phyloP scores from a whole-genome alignment of 2,113 vertebrate genomes.

The Trogon melanurus region DNA sequence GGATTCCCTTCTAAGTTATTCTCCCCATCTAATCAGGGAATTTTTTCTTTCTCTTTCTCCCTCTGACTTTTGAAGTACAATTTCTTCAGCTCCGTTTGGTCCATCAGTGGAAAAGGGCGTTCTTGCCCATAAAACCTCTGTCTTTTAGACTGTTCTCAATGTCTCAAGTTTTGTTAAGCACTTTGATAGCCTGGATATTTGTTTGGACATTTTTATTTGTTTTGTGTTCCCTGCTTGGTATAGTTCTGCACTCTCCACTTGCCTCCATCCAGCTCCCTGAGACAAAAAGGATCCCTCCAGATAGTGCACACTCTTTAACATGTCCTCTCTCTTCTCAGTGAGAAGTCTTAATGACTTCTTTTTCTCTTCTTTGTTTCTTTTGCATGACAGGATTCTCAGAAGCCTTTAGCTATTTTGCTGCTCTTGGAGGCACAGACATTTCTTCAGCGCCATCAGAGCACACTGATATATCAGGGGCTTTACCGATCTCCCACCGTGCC shows the following conservation, averaged over 20 bases:
- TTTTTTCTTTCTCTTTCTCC: not conserved
- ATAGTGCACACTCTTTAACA: not conserved
- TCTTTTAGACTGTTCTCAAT: not conserved
- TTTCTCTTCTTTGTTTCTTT: not conserved
- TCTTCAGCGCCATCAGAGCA: not conserved
- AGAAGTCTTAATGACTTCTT: not conserved
- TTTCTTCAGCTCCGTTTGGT: conserved; percentile 7
- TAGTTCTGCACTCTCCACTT: not conserved
- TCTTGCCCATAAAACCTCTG: not conserved
- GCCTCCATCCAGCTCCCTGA: not conserved
- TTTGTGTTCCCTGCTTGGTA: not conserved
- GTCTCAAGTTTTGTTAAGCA: not conserved
- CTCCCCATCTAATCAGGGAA: not conserved
- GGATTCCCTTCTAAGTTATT: not conserved
- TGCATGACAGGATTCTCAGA: not conserved
- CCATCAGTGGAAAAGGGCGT: not conserved
- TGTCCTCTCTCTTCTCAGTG: not conserved
- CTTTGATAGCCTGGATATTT: not conserved
- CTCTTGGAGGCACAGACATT: not conserved
- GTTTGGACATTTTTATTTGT: not conserved
- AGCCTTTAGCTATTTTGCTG: not conserved
- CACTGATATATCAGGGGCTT: not conserved
- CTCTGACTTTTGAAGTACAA: not conserved
- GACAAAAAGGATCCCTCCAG: not conserved
- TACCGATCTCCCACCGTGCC: not conserved